Evolutionary conservation across 2,113 vertebrate genomes (phyloP).

Genomic region (Potamarius usumacintae): DNA sequence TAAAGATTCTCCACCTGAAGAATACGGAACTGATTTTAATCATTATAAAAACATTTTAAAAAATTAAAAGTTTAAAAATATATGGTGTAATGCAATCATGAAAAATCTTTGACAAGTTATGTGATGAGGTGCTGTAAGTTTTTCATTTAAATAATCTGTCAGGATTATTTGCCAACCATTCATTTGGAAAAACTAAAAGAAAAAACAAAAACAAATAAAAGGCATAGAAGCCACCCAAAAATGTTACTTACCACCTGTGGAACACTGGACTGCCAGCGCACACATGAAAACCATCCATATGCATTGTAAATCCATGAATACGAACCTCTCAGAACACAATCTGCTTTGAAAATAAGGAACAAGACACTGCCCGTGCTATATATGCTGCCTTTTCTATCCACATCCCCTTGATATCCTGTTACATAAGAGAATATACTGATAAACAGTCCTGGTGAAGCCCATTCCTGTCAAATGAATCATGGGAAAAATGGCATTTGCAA

Average conservation of each 20-base stretch:
- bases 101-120: too few species aligned
- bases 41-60: too few species aligned
- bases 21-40: not conserved
- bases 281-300: conserved; percentile 45
- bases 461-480: not conserved
- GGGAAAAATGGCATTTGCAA: conserved; percentile 39
- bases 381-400: conserved; percentile 9
- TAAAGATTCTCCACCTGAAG: not conserved
- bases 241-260: conserved; percentile 56
- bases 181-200: not conserved
- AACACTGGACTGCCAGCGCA: conserved; percentile 29
- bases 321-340: not conserved
- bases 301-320: conserved; percentile 44
- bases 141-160: not conserved
- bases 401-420: conserved; percentile 26
- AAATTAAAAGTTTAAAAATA: too few species aligned
- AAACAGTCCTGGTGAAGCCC: not conserved
- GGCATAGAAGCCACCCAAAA: not conserved
- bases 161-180: not conserved
- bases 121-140: not conserved
- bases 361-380: not conserved
- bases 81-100: too few species aligned
- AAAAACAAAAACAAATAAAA: not conserved
- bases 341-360: not conserved
- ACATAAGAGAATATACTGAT: conserved; percentile 38